phyloP scores from a whole-genome alignment of 2,888 invertebrate species.

The Abscondita cerata region DNA sequence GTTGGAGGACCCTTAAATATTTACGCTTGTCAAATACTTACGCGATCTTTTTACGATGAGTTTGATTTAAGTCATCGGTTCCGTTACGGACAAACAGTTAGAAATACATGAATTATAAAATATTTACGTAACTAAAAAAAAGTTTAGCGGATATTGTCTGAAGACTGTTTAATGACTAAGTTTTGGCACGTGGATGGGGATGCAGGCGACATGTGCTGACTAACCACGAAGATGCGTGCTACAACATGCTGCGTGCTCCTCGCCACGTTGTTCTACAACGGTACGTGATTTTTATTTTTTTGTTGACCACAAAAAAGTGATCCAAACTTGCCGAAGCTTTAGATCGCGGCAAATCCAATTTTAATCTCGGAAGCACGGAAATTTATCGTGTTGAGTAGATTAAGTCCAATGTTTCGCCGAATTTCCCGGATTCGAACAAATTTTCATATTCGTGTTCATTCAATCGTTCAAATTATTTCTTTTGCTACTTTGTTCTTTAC shows the following conservation, averaged over 20 bases:
- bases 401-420: conserved; percentile 38
- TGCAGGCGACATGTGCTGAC: conserved; percentile 39
- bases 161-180: conserved; percentile 30
- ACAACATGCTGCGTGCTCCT: conserved; percentile 48
- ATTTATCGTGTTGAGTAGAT: conserved; percentile 40
- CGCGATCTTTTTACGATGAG: conserved; percentile 25
- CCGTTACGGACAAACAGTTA: conserved; percentile 12
- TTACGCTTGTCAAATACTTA: conserved; percentile 14
- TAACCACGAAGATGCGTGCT: conserved; percentile 47
- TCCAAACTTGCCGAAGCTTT: conserved; percentile 20
- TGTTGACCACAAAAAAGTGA: conserved; percentile 13
- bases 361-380: conserved; percentile 42
- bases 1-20: conserved; percentile 21
- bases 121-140: conserved; percentile 20
- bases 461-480: conserved; percentile 16
- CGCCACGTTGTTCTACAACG: conserved; percentile 49
- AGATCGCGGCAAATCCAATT: conserved; percentile 33
- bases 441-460: conserved; percentile 26
- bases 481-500: conserved; percentile 9
- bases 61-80: conserved; percentile 16
- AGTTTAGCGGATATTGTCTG: conserved; percentile 23
- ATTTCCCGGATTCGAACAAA: conserved; percentile 34
- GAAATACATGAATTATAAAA: conserved; percentile 23
- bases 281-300: conserved; percentile 45
- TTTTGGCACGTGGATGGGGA: conserved; percentile 39